Base-by-base conservation (phyloP, 1,140 invertebrate species). In the Drosophila ironensis region DNA sequence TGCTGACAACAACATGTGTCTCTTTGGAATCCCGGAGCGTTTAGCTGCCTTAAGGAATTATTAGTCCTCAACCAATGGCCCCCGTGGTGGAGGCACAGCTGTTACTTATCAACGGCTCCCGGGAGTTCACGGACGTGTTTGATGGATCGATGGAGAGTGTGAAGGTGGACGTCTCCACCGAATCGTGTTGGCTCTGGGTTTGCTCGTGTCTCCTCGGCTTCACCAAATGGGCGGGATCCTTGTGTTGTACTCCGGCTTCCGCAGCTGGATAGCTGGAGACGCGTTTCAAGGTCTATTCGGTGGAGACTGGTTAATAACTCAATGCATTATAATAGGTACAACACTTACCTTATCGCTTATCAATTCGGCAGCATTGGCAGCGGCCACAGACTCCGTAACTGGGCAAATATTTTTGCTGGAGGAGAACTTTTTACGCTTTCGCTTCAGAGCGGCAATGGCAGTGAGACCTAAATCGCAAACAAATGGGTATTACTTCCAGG, bases 401-500 rank as follows among this genome's bases (percentile, higher is more conserved):
- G 93, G 93, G 27, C 92, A 93, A 22, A 93, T 93, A 47, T 94
- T 93, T 52, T 95, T 92, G 14, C 94, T 95, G 24, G 94, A 92
- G 0, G 94, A 95, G 88, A 95, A 96, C 75, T 95, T 95, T 89
- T 95, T 95, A 30, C 95, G 92, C 89, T 95, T 96, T 67, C 93
- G 93, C 69, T 93, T 94, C 11, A 95, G 90, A 1, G 94, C 92
- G 0, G 94, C 94, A 44, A 95, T 88, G 9, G 94, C 94, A 41
- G 92, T 90, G 19, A 92, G 90, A 48, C 90, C 90, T 90, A 20
- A 33, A 33, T 14, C 6, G 1, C 20, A 33, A 12, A 2, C 35
- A 6, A 16, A 14, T 12, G 40, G 14, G 7, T 3, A 14, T 37
- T 33, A 4, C 6, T 14, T 16, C 1, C 1, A 5, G 0, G 6